Percentiles rank a stretch among this genome's conserved stretches.
phyloP scores from a whole-genome alignment of 1,140 invertebrate species.

The Pararge aegeria region DNA sequence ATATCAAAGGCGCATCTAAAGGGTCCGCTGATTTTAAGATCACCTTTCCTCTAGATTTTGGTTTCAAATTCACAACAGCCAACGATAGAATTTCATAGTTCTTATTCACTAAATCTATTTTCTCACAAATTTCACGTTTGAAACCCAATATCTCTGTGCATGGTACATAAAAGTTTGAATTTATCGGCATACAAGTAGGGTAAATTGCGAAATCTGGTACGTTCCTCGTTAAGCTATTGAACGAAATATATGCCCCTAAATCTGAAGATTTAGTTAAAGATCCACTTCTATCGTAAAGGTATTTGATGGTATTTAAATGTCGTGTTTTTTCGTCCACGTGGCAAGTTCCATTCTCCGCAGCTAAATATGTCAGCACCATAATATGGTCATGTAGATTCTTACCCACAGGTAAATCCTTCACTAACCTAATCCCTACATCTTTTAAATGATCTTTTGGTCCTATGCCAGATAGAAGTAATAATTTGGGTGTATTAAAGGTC shows the following conservation, averaged over 20 bases:
- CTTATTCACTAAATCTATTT: constrained; percentile 39
- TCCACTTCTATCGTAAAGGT: constrained; percentile 54
- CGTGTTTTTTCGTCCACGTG: constrained; percentile 13
- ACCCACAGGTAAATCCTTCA: constrained; percentile 85
- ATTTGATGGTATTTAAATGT: constrained; percentile 50
- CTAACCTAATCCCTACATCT: constrained; percentile 70
- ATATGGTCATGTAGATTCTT: constrained; percentile 86
- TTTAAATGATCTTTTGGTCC: constrained; percentile 65
- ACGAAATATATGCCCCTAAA: constrained; percentile 50
- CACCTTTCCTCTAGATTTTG: constrained; percentile 72
- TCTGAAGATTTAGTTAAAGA: constrained; percentile 37
- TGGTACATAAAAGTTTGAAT: constrained; percentile 30
- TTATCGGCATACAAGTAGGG: constrained; percentile 43
- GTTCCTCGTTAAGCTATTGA: constrained; percentile 29
- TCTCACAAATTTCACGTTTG: constrained; percentile 42
- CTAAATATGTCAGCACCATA: constrained; percentile 81
- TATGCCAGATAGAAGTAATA: constrained; percentile 71
- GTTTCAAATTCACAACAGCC: constrained; percentile 59
- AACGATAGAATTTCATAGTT: constrained; percentile 42
- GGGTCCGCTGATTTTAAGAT: constrained; percentile 81
- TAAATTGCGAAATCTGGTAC: constrained; percentile 61
- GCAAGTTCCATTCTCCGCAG: constrained; percentile 56
- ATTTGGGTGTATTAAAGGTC: constrained; percentile 79
- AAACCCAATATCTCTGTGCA: constrained; percentile 46
- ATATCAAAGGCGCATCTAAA: constrained; percentile 83